These are phyloP conservation scores for Andrena praecox DNA, from an alignment of 2,888 invertebrate species.

Conservation along the genomic window DNA sequence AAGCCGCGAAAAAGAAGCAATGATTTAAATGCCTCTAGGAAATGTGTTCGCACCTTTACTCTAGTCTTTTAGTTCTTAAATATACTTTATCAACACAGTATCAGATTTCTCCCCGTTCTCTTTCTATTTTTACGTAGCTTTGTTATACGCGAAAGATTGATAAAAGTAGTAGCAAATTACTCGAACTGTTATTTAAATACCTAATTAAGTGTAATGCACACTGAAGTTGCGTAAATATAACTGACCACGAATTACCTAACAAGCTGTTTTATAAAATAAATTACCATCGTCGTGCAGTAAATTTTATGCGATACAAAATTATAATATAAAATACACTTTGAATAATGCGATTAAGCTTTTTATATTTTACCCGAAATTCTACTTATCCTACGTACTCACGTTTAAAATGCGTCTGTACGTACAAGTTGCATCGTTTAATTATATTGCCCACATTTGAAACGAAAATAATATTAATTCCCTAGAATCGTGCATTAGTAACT, in stretches of 20 bases:
- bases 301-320: slow-evolving; percentile 3
- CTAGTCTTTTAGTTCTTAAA: slow-evolving; percentile 56
- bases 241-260: slow-evolving; percentile 9
- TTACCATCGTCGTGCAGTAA: slow-evolving; percentile 14
- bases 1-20: slow-evolving; percentile 84
- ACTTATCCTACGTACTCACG: neutral
- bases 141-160: neutral
- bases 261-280: slow-evolving; percentile 22
- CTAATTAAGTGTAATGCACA: slow-evolving; percentile 9
- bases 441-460: too few species aligned
- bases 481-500: too few species aligned
- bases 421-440: neutral
- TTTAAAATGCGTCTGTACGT: neutral
- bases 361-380: slow-evolving; percentile 9
- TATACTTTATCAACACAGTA: neutral
- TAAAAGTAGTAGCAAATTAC: slow-evolving; percentile 5
- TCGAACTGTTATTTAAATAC: slow-evolving; percentile 16
- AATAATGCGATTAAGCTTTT: slow-evolving; percentile 15
- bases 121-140: neutral
- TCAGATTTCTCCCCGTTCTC: neutral
- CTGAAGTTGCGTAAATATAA: slow-evolving; percentile 14
- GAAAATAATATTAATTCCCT: too few species aligned
- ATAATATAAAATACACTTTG: slow-evolving; percentile 8
- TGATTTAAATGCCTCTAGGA: slow-evolving; percentile 66
- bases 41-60: slow-evolving; percentile 55